Percentiles rank a stretch among this genome's conserved stretches.
Evolutionary conservation across 2,797 vertebrate genomes (phyloP).

Genomic region (Tokudaia muenninki): DNA sequence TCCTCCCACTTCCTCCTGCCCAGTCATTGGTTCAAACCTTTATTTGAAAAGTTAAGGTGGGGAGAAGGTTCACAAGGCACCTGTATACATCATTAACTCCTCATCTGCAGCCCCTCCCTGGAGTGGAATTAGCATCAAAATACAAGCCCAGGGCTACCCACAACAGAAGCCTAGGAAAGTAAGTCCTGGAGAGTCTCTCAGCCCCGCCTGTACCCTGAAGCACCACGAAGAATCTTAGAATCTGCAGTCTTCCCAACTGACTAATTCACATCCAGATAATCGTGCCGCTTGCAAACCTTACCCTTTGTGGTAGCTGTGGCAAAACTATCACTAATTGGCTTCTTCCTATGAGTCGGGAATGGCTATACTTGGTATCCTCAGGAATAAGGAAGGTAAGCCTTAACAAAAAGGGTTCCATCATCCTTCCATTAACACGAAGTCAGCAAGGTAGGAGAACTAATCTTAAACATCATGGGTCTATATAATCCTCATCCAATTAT

Average conservation of each 20-base stretch:
- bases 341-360: neutral
- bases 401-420: neutral
- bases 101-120: no score
- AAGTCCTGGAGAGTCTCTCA: neutral
- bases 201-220: accelerated
- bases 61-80: no score
- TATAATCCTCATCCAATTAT: accelerated
- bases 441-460: constrained; percentile 33
- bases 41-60: no score
- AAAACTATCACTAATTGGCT: neutral
- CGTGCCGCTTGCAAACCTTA: neutral
- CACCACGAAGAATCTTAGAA: accelerated
- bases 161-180: neutral
- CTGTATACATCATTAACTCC: no score
- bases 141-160: no score
- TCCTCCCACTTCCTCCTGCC: no score
- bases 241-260: neutral
- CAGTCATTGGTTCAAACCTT: no score
- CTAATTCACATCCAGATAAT: neutral
- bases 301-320: neutral
- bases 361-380: neutral
- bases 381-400: neutral
- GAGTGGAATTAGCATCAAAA: no score
- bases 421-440: neutral
- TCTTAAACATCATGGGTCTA: no score